Base-by-base conservation (phyloP, 23 tunicate species). In the Botrylloides violaceus region DNA sequence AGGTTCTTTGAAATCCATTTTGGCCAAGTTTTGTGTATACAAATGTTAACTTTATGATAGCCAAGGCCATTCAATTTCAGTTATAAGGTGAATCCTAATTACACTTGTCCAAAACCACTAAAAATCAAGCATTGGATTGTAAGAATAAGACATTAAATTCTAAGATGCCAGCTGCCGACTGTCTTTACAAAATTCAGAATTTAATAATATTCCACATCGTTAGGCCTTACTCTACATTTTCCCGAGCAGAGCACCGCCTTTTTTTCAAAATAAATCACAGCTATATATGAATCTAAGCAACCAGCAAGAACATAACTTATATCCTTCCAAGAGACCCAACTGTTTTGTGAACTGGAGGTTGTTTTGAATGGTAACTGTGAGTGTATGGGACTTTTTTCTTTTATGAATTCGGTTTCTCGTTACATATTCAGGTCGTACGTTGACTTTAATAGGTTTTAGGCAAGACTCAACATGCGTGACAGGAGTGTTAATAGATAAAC, bases 1-100 rank as follows among this genome's bases (percentile, higher is more conserved):
- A 2, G 96, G 84, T 39, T 82, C 88, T 56, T 87, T 82, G 76
- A 76, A 87, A 64, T 87, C 80, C 96, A 87, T 87, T 23, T 66
- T 56, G 1, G 56, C 29, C 9, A 4, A 29, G 35, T 4, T 4
- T 58, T 58, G 62, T 5, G 9, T 9, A 4, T 58, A 9, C 4
- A 58, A 23, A 4, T 4, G 12, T 9, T 58, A 4, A 12, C 15
- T n/a, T n/a, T n/a, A n/a, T n/a, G n/a, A n/a, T n/a, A n/a, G n/a
- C n/a, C n/a, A n/a, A n/a, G 53, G 53, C 53, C 53, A 43, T 43
- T 43, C 53, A 43, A 43, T 43, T n/a, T n/a, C n/a, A n/a, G n/a
- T n/a, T n/a, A n/a, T n/a, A n/a, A n/a, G n/a, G n/a, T n/a, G n/a
- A n/a, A n/a, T n/a, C n/a, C n/a, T n/a, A n/a, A n/a, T n/a, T n/a